Evolutionary conservation across 2,888 invertebrate species (phyloP).

Genomic region (Cyaniris semiargus): DNA sequence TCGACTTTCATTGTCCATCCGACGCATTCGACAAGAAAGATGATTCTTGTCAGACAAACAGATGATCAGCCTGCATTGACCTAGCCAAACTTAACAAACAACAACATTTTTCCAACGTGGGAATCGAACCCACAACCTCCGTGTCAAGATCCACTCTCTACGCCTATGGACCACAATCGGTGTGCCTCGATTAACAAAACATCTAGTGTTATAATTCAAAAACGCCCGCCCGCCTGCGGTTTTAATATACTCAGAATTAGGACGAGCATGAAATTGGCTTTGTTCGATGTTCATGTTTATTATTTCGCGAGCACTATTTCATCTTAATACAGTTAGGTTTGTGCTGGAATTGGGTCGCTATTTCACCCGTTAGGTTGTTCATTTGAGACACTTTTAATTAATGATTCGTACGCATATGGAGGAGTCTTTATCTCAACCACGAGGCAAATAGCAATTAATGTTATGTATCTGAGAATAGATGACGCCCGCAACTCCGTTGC

Average conservation of each 20-base stretch:
- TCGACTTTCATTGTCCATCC: too few relatives aligned
- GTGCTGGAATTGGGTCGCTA: conserved; percentile 32
- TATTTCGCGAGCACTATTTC: conserved; percentile 43
- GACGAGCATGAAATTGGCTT: conserved; percentile 47
- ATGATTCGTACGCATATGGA: background rate
- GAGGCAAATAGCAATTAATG: too few relatives aligned
- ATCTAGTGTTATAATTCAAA: background rate
- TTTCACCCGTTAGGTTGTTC: background rate
- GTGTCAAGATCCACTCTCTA: background rate
- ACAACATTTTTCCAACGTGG: too few relatives aligned
- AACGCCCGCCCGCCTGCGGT: conserved; percentile 36
- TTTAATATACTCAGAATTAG: conserved; percentile 66
- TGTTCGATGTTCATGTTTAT: conserved; percentile 45
- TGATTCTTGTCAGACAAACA: too few relatives aligned
- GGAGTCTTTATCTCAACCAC: too few relatives aligned
- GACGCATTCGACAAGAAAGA: too few relatives aligned
- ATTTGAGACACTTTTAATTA: background rate
- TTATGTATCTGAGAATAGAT: too few relatives aligned
- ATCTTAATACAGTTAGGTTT: conserved; percentile 41
- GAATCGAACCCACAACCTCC: background rate
- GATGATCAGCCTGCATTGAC: too few relatives aligned
- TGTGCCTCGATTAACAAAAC: background rate
- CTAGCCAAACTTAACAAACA: too few relatives aligned
- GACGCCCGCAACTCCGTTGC: too few relatives aligned
- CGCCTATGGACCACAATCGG: background rate